Conservation (phyloP, 1,140 invertebrate species). For the Drosophila orosa region DNA sequence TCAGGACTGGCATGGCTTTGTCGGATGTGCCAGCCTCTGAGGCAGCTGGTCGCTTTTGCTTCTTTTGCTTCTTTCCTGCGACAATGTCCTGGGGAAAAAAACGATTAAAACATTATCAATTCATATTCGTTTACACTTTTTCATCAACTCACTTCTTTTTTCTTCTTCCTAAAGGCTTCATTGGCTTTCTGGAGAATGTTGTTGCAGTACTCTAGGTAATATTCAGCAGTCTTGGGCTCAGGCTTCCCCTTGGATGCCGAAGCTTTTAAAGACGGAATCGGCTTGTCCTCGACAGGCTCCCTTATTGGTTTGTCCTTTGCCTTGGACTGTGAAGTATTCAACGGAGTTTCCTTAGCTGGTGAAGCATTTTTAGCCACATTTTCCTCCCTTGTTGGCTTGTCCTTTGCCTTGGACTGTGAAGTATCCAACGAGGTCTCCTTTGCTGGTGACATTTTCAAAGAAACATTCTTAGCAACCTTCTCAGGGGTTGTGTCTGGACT, state of each 20-base stretch:
- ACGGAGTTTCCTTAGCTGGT: background rate
- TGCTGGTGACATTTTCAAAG: background rate
- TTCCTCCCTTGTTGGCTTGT: background rate
- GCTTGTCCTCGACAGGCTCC: background rate
- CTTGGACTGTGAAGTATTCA: too few relatives aligned
- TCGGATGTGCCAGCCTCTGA: background rate
- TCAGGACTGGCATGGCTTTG: too few relatives aligned
- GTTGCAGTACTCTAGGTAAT: slow-evolving; percentile 58
- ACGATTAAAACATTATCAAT: background rate
- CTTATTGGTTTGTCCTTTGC: too few relatives aligned
- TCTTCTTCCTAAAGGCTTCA: slow-evolving; percentile 47
- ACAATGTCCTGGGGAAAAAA: slow-evolving; percentile 20
- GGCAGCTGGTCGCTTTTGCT: background rate
- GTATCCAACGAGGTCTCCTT: background rate
- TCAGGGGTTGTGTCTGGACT: background rate
- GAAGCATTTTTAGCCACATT: too few relatives aligned
- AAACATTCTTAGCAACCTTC: background rate
- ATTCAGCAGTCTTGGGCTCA: slow-evolving; percentile 8
- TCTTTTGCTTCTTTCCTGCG: slow-evolving; percentile 15
- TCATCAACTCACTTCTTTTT: slow-evolving; percentile 38
- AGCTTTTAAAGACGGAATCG: background rate
- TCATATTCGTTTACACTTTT: background rate
- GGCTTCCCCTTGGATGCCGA: background rate
- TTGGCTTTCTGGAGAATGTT: slow-evolving; percentile 50
- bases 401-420: too few relatives aligned